phyloP scores from a whole-genome alignment of 2,888 invertebrate species.

The Latrodectus hesperus region DNA sequence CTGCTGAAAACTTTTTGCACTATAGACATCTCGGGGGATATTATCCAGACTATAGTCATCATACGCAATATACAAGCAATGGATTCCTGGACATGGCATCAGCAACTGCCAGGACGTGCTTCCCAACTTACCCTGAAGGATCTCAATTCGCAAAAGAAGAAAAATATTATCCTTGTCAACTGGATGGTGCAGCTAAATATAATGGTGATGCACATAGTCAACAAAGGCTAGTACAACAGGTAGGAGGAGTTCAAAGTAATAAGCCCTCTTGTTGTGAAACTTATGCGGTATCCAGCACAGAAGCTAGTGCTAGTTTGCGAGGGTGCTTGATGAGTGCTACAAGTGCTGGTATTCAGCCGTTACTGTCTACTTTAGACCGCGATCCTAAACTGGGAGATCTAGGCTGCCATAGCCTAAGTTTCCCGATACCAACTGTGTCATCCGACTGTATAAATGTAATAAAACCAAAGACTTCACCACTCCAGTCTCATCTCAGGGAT shows the following conservation, averaged over 20 bases:
- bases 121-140: constrained; percentile 64
- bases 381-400: constrained; percentile 67
- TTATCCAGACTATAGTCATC: constrained; percentile 66
- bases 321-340: constrained; percentile 70
- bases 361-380: constrained; percentile 77
- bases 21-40: constrained; percentile 76
- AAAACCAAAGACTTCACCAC: constrained; percentile 66
- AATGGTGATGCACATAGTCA: constrained; percentile 65
- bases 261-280: constrained; percentile 70
- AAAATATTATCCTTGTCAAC: constrained; percentile 80
- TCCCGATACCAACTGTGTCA: constrained; percentile 67
- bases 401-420: constrained; percentile 60
- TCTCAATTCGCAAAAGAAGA: constrained; percentile 73
- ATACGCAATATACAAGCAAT: constrained; percentile 77
- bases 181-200: constrained; percentile 75
- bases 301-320: constrained; percentile 52
- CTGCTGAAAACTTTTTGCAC: constrained; percentile 90
- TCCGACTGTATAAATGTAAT: constrained; percentile 68
- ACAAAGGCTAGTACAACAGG: constrained; percentile 56
- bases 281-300: constrained; percentile 48
- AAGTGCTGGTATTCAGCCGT: constrained; percentile 70
- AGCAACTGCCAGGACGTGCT: constrained; percentile 76
- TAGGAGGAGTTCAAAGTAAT: constrained; percentile 28
- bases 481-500: constrained; percentile 63
- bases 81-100: constrained; percentile 86